Evolutionary conservation across 2,797 vertebrate genomes (phyloP).

Genomic region (Novumbra hubbsi): DNA sequence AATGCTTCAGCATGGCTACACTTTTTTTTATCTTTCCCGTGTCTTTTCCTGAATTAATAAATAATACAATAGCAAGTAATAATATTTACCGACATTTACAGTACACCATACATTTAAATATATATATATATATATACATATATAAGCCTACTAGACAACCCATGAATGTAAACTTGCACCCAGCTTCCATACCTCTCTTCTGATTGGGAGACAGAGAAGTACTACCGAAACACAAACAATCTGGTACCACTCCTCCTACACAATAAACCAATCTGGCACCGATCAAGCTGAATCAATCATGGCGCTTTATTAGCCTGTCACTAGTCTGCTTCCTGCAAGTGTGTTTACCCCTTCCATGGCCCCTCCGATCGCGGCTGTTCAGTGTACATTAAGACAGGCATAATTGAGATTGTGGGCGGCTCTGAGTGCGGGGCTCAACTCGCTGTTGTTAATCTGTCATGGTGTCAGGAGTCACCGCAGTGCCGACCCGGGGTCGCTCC

Average conservation of each 20-base stretch:
- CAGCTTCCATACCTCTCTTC: conserved; percentile 26
- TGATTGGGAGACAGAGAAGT: conserved; percentile 51
- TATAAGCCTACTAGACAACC: not conserved
- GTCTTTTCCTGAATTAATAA: no score
- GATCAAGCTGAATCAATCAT: conserved; percentile 76
- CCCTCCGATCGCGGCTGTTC: conserved; percentile 67
- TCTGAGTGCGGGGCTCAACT: conserved; percentile 72
- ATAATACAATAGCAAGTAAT: no score
- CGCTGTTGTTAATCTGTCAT: conserved; percentile 81
- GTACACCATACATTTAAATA: conserved; percentile 12
- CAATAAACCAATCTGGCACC: conserved; percentile 71
- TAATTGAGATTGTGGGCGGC: conserved; percentile 78
- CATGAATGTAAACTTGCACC: conserved; percentile 40
- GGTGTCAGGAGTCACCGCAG: conserved; percentile 65
- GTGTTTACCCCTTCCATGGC: conserved; percentile 73
- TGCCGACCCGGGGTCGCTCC: conserved; percentile 66
- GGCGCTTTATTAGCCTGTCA: conserved; percentile 80
- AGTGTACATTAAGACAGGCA: conserved; percentile 75
- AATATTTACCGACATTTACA: no score
- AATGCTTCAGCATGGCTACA: no score
- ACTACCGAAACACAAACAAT: conserved; percentile 66
- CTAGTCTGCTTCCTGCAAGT: conserved; percentile 74
- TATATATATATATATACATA: conserved; percentile 8
- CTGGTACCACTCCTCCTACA: conserved; percentile 69
- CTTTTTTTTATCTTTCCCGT: no score